These are phyloP conservation scores for Dryobates pubescens DNA, from an alignment of 2,797 vertebrate species.

Conservation along the genomic window DNA sequence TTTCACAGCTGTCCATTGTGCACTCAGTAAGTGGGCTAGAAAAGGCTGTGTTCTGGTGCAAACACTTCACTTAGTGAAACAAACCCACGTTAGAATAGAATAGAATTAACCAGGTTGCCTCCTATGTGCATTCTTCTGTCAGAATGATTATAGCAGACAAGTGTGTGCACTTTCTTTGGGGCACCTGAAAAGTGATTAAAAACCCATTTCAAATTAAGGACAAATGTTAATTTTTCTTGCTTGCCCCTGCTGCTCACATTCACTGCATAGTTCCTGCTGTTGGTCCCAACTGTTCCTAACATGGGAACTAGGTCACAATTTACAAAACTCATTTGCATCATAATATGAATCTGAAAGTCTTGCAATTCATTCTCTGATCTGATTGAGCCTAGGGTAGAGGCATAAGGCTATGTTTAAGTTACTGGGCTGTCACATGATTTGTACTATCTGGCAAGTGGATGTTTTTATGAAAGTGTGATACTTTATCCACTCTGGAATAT, in stretches of 20 bases:
- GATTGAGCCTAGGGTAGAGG: neutral
- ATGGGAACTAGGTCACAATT: slow-evolving; percentile 76
- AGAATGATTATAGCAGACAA: slow-evolving; percentile 28
- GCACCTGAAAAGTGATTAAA: slow-evolving; percentile 63
- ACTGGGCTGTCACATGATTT: neutral
- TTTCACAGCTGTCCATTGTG: neutral
- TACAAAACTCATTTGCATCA: slow-evolving; percentile 73
- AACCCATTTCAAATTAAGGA: slow-evolving; percentile 58
- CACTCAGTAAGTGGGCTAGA: neutral
- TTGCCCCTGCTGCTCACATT: slow-evolving; percentile 24
- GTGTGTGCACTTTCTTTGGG: slow-evolving; percentile 21
- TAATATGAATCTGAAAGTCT: slow-evolving; percentile 54
- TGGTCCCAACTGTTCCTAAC: slow-evolving; percentile 56
- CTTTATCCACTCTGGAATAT: neutral
- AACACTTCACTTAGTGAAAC: slow-evolving; percentile 42
- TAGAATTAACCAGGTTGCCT: neutral
- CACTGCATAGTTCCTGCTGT: slow-evolving; percentile 3
- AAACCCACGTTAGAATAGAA: neutral
- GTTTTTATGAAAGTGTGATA: neutral
- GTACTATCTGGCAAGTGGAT: neutral
- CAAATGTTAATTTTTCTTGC: slow-evolving; percentile 53
- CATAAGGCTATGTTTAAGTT: neutral
- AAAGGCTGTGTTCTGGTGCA: neutral
- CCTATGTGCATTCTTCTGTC: slow-evolving; percentile 23
- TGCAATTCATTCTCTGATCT: neutral